A percentile compares a stretch with the other conserved stretches of the same genome.
Conservation (phyloP, 2,888 invertebrate species). For the Hydroisotoma schaefferi region DNA sequence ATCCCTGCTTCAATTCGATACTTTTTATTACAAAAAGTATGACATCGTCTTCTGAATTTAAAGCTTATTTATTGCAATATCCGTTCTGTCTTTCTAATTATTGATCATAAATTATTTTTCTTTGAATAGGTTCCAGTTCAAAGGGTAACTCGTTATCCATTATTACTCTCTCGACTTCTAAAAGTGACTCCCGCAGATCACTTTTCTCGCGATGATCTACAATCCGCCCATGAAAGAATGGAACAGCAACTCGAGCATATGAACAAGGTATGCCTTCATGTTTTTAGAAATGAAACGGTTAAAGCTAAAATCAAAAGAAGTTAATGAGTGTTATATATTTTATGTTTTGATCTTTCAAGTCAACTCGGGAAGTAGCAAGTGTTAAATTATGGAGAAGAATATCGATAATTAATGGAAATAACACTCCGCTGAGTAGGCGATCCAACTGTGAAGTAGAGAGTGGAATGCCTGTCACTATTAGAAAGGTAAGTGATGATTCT, state of each 20-base stretch:
- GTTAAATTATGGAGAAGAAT: constrained; percentile 81
- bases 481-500: constrained; percentile 60
- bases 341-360: constrained; percentile 26
- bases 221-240: constrained; percentile 85
- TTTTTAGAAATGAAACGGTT: not conserved
- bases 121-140: constrained; percentile 80
- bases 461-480: constrained; percentile 73
- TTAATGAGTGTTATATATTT: constrained; percentile 14
- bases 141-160: constrained; percentile 92
- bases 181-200: constrained; percentile 85
- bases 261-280: constrained; percentile 62
- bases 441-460: constrained; percentile 75
- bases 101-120: too few relatives aligned
- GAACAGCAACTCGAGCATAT: constrained; percentile 91
- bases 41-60: too few relatives aligned
- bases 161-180: constrained; percentile 80
- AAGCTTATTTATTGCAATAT: too few relatives aligned
- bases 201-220: constrained; percentile 70
- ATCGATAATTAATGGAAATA: constrained; percentile 64
- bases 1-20: too few relatives aligned
- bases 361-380: constrained; percentile 45
- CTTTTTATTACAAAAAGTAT: too few relatives aligned
- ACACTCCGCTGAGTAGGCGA: constrained; percentile 52
- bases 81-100: too few relatives aligned
- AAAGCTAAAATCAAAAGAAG: not conserved